Evolutionary conservation across 2,797 vertebrate genomes (phyloP).

Genomic region (Chrosomus eos): DNA sequence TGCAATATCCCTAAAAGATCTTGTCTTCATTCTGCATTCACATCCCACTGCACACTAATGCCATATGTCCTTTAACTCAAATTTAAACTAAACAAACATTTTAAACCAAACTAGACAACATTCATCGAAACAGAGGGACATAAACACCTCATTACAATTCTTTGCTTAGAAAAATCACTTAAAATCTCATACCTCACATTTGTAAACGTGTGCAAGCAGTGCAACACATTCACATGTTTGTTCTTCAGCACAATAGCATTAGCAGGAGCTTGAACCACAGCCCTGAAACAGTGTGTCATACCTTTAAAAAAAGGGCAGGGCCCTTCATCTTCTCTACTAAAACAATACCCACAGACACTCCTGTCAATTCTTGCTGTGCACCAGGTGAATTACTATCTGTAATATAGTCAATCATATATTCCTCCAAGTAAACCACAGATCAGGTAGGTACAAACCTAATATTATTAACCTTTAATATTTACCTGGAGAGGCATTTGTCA

Average conservation of each 20-base stretch:
- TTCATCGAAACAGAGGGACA: not conserved
- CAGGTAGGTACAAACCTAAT: constrained; percentile 40
- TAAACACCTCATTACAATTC: not conserved
- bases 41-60: not conserved
- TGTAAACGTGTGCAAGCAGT: not conserved
- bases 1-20: constrained; percentile 34
- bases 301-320: constrained; percentile 41
- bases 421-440: constrained; percentile 6
- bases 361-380: constrained; percentile 2
- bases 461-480: not conserved
- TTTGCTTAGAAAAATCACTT: not conserved
- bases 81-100: not conserved
- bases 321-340: constrained; percentile 37
- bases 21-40: constrained; percentile 54
- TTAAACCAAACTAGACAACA: not conserved
- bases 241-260: not conserved
- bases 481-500: not conserved
- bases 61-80: not conserved
- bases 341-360: constrained; percentile 10
- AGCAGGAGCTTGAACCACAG: not conserved
- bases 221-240: constrained; percentile 11
- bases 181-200: constrained; percentile 3
- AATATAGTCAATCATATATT: constrained; percentile 5
- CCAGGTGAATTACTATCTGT: constrained; percentile 11
- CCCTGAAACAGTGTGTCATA: constrained; percentile 18